Evolutionary conservation across 2,888 invertebrate genomes (phyloP), one percentile per base, ranked within the genome.

Genomic region (Pandemis cinnamomeana): DNA sequence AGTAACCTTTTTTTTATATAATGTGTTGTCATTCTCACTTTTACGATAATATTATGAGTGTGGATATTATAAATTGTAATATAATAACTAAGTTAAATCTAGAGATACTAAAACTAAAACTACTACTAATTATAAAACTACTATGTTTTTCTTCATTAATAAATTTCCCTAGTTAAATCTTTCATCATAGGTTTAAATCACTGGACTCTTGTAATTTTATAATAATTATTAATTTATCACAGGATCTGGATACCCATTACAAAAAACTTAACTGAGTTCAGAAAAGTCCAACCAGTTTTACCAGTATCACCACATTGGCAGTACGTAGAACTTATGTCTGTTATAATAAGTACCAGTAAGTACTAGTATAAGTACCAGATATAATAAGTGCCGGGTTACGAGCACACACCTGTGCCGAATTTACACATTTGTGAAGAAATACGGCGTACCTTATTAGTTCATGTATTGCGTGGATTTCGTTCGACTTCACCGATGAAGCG

Each of bases 371-470:
- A 36, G 27, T 36, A 36, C 27, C 27, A 36, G 55, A 75, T 62
- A 72, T 75, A 75, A 75, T 75, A 77, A 75, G 75, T 76, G 78
- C 77, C 82, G 82, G 82, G 83, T 87, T 86, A 86, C 82, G 84
- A 84, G 79, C 81, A 76, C 81, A 82, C 90, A 89, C 87, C 87
- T 90, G 91, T 78, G 86, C 84, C 81, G 78, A 87, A 87, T 89
- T 88, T 87, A 83, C 88, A 86, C 87, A 86, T 89, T 84, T 78
- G 79, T 77, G 78, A 81, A 87, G 87, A 91, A 90, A 89, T 90
- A 91, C 85, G 85, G 80, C 83, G 77, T 82, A 77, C 81, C 89
- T 90, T 89, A 91, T 91, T 89, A 89, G 86, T 84, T 81, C 84
- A 78, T 84, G 83, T 86, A 79, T 80, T 78, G 77, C 76, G 77